Conservation (phyloP, 2,888 invertebrate genomes). For the Homarus gammarus region DNA sequence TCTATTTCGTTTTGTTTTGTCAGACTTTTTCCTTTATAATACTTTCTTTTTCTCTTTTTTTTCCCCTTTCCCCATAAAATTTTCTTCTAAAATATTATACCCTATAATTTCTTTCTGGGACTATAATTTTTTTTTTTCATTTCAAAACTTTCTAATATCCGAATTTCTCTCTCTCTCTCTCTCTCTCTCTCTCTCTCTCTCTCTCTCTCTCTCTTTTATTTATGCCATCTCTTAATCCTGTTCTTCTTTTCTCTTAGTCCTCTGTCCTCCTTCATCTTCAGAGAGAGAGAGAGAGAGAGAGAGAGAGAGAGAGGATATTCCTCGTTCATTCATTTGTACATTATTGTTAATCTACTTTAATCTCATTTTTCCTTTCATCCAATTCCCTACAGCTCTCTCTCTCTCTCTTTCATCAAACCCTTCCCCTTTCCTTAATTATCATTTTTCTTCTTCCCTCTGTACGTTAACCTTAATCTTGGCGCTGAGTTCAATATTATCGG, state of each 20-base stretch:
- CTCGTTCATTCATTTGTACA: too few relatives aligned
- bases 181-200: constrained; percentile 20
- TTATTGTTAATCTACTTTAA: background rate
- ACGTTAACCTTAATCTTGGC: too few relatives aligned
- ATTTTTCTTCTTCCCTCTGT: background rate
- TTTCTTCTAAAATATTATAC: too few relatives aligned
- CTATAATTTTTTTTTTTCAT: background rate
- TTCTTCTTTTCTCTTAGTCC: background rate
- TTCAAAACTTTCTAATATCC: background rate
- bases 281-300: too few relatives aligned
- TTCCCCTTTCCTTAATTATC: background rate
- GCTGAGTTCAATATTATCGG: too few relatives aligned
- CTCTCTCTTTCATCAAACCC: too few relatives aligned
- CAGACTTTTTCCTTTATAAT: background rate
- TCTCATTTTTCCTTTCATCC: too few relatives aligned
- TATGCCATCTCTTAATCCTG: background rate
- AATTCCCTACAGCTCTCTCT: too few relatives aligned
- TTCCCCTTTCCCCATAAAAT: too few relatives aligned
- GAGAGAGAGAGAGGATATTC: too few relatives aligned
- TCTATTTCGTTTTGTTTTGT: background rate
- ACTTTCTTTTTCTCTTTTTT: background rate
- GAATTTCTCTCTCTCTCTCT: constrained; percentile 4
- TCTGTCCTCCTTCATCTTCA: background rate
- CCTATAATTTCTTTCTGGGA: too few relatives aligned
- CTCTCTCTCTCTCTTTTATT: constrained; percentile 6